Base-by-base conservation (phyloP, 2,113 vertebrate genomes). In the Chelonoidis abingdonii region DNA sequence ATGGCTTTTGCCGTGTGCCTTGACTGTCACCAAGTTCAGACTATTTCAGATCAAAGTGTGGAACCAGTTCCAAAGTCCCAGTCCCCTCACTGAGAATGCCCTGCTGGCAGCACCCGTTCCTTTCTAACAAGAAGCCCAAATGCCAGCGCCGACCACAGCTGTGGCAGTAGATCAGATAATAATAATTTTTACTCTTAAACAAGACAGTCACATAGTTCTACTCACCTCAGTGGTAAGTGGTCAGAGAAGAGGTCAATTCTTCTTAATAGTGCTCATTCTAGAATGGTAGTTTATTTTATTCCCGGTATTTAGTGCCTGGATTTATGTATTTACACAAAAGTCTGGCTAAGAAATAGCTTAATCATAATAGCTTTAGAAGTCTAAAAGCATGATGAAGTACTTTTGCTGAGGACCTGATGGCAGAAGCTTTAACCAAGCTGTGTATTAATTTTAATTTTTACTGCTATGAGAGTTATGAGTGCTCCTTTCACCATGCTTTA, bases 271-370 rank as follows among this genome's bases (percentile, higher is more conserved):
- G 31, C 62, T 65, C 31, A 13, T 6, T 89, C 27, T 35, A 35
- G 57, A 93, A 72, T 16, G 9, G 35, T 38, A 93, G 8, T 8
- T 69, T 54, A 69, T 49, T 69, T 1, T 80, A 84, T 10, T 0
- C 13, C 12, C n/a, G 62, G 31, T 2, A 87, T 13, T 62, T 85
- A 59, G 3, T 82, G 22, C 1, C 25, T 10, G 29, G 53, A n/a
- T 56, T 24, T 3, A 52, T 11, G 13, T 7, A 91, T 59, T 59
- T 59, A 59, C 25, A 13, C 10, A 54, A 47, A 59, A 44, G 88
- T 65, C 13, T 29, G 79, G 4, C 4, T 27, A 35, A 0, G 0
- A 6, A 16, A n/a, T 31, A 50, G 6, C 44, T 92, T 19, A 69
- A 35, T 86, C 69, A 24, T 24, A 24, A 29, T 69, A 83, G 65